These are phyloP conservation scores for Coronaproctus castanopsis DNA, from an alignment of 2,888 invertebrate genomes.

Conservation along the genomic window DNA sequence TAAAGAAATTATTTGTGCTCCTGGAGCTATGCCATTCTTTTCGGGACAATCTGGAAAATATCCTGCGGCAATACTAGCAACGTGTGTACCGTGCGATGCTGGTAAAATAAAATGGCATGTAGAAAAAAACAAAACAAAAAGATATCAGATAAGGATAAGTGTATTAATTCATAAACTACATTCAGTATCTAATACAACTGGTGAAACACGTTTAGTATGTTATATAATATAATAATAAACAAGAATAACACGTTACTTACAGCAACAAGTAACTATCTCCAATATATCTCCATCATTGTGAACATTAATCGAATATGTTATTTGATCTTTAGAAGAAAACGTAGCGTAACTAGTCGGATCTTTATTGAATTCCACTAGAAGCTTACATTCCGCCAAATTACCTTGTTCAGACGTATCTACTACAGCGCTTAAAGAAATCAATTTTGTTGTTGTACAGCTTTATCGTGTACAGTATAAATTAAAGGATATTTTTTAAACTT, in stretches of 20 bases:
- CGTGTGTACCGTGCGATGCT: slow-evolving; percentile 95
- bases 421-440: slow-evolving; percentile 39
- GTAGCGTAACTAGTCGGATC: slow-evolving; percentile 49
- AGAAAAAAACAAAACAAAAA: too few relatives aligned
- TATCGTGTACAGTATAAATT: too few relatives aligned
- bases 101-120: too few relatives aligned
- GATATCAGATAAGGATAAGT: too few relatives aligned
- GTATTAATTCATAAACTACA: too few relatives aligned
- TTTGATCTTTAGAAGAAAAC: slow-evolving; percentile 54
- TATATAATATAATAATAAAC: too few relatives aligned
- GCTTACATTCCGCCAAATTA: slow-evolving; percentile 49
- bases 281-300: slow-evolving; percentile 73
- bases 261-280: slow-evolving; percentile 85
- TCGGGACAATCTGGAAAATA: slow-evolving; percentile 70
- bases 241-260: too few relatives aligned
- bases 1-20: slow-evolving; percentile 79
- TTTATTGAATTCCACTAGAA: slow-evolving; percentile 60
- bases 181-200: too few relatives aligned
- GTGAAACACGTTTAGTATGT: too few relatives aligned
- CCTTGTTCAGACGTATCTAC: slow-evolving; percentile 68
- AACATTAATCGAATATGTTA: slow-evolving; percentile 79
- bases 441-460: too few relatives aligned
- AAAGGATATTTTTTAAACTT: background rate
- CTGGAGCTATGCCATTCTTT: slow-evolving; percentile 85
- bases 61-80: slow-evolving; percentile 86